Conservation (phyloP, 2,888 invertebrate species). For the Augiades crinisus region DNA sequence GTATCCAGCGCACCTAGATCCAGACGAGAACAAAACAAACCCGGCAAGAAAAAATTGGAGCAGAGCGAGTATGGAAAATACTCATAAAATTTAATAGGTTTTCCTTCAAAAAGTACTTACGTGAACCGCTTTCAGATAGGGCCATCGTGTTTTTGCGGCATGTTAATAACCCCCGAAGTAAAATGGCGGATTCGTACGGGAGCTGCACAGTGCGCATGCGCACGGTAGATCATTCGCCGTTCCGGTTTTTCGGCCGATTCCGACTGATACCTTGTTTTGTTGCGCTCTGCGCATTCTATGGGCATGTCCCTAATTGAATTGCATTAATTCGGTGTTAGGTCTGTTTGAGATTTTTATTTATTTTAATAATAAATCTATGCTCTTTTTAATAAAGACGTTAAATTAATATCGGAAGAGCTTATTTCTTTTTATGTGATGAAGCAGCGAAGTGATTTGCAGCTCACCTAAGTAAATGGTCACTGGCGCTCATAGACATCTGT, state of each 20-base stretch:
- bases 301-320: neutral
- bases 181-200: constrained; percentile 43
- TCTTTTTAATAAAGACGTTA: too few relatives aligned
- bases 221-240: constrained; percentile 16
- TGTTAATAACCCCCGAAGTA: constrained; percentile 53
- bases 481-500: too few relatives aligned
- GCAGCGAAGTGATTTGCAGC: too few relatives aligned
- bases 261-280: neutral
- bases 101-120: constrained; percentile 74
- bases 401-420: too few relatives aligned
- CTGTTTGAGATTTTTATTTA: too few relatives aligned
- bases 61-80: constrained; percentile 75
- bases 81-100: constrained; percentile 78
- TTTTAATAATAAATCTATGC: too few relatives aligned
- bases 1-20: constrained; percentile 43
- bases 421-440: too few relatives aligned
- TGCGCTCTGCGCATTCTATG: neutral
- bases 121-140: constrained; percentile 63
- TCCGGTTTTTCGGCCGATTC: constrained; percentile 21
- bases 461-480: too few relatives aligned
- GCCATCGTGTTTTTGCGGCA: constrained; percentile 52
- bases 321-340: too few relatives aligned
- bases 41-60: constrained; percentile 70
- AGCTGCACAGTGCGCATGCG: constrained; percentile 18
- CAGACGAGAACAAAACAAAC: constrained; percentile 44